A percentile compares a stretch with the other conserved stretches of the same genome.
Conservation (phyloP, 2,888 invertebrate species). For the Euspilapteryx auroguttella region DNA sequence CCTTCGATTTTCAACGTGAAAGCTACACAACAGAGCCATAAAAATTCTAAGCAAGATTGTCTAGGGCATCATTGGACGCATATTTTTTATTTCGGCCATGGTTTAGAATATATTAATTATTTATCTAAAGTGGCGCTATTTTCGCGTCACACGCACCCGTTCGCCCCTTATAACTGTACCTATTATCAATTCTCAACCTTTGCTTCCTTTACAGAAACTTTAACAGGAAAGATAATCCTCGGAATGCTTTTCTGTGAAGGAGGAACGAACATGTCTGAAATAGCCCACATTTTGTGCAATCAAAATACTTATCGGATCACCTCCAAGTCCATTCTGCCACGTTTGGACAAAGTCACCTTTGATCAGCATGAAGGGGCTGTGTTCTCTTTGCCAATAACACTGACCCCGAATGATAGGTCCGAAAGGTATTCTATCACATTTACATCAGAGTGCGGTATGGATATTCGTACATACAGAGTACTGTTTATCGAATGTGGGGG, state of each 20-base stretch:
- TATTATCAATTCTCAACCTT: too few species aligned
- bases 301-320: constrained; percentile 24
- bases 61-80: too few species aligned
- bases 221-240: constrained; percentile 33
- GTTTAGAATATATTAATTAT: too few species aligned
- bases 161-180: too few species aligned
- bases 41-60: too few species aligned
- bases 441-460: constrained; percentile 46
- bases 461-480: constrained; percentile 40
- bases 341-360: constrained; percentile 22
- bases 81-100: too few species aligned
- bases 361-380: constrained; percentile 24
- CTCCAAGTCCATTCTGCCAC: constrained; percentile 22
- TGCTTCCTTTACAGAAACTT: constrained; percentile 24
- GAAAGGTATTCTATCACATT: constrained; percentile 36
- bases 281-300: constrained; percentile 29
- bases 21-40: too few species aligned
- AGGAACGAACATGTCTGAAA: constrained; percentile 33
- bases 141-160: too few species aligned
- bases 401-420: constrained; percentile 20
- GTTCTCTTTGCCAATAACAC: constrained; percentile 25
- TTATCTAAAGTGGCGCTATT: too few species aligned
- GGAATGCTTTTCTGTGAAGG: constrained; percentile 34
- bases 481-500: constrained; percentile 21
- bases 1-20: too few species aligned